Percentiles rank a stretch among this genome's conserved stretches.
Conservation (phyloP, 2,113 vertebrate genomes). For the Platycercus adscitus region DNA sequence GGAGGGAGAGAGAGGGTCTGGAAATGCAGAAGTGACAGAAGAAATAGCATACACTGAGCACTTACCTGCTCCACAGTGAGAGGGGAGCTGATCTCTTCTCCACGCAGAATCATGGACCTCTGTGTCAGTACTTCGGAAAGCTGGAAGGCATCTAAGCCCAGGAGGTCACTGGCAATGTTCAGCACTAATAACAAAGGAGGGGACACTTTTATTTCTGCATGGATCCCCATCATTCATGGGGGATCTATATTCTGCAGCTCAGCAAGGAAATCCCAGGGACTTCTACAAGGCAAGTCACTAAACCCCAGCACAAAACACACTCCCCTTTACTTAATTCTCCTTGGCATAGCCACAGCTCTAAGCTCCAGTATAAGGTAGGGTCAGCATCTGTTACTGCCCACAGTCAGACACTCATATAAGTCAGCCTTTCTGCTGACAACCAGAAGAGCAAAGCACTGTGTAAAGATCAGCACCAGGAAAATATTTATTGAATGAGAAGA, state of each 20-base stretch:
- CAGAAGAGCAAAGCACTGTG: neutral
- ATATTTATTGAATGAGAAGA: neutral
- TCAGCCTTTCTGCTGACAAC: neutral
- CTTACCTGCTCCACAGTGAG: conserved; percentile 91
- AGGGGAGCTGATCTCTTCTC: conserved; percentile 93
- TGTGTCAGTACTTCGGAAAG: conserved; percentile 91
- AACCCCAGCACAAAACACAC: neutral
- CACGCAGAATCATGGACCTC: conserved; percentile 91
- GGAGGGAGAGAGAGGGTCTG: neutral
- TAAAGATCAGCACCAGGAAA: neutral
- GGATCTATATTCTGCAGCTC: neutral
- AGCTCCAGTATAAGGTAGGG: neutral
- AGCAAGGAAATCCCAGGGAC: neutral
- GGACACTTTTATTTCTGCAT: neutral
- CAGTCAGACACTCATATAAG: neutral
- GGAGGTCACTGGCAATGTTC: conserved; percentile 85
- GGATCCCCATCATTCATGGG: neutral
- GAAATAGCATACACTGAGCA: neutral
- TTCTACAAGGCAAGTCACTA: neutral
- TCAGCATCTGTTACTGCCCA: neutral
- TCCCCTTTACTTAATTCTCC: neutral
- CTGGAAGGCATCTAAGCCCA: conserved; percentile 90
- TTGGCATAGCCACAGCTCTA: neutral
- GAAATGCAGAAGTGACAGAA: neutral
- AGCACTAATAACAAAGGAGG: conserved; percentile 77